Base-by-base conservation (phyloP, 2,797 vertebrate species). In the Rhynchotus rufescens region DNA sequence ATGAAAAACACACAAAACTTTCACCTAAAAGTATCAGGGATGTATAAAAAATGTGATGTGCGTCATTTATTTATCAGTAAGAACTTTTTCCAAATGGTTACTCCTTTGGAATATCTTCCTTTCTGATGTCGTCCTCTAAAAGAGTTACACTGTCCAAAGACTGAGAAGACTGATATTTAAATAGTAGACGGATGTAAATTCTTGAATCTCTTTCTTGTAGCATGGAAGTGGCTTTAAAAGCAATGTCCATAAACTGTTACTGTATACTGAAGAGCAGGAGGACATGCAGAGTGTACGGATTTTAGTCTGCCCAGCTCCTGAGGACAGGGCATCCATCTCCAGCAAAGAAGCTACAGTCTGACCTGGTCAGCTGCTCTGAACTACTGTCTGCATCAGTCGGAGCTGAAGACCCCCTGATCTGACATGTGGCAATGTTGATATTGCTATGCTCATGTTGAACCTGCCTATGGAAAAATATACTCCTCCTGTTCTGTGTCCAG, bases 11-110 rank as follows among this genome's bases (percentile, higher is more conserved):
- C 92, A 61, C 93, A 65, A 76, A 84, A 93, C 68, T 82, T 94
- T 90, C 82, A 93, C 25, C 59, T 80, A 88, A 73, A 86, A 71
- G 69, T 90, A 93, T 95, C 94, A 95, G 96, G 95, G 89, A 94
- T 95, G 15, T 84, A 76, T 76, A 73, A 89, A 93, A 52, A 95
- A 59, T 92, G 92, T 86, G 94, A 90, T 85, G 26, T 54, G 49
- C 26, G 10, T 90, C 81, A 61, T 59, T 69, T 96, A 90, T 95
- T 95, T 90, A 94, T 90, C 86, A 96, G 66, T 84, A 95, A 89
- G 85, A 83, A 68, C 76, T 74, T 26, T 57, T 85, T 93, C 30
- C 49, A 82, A 28, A 36, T 38, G 12, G 23, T 66, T 9, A 22
- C 52, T 90, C 76, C 12, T 84, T 25, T 80, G 78, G 74, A 77